Base-by-base conservation (phyloP, 2,888 invertebrate genomes). In the Noctuana brunneofusca region DNA sequence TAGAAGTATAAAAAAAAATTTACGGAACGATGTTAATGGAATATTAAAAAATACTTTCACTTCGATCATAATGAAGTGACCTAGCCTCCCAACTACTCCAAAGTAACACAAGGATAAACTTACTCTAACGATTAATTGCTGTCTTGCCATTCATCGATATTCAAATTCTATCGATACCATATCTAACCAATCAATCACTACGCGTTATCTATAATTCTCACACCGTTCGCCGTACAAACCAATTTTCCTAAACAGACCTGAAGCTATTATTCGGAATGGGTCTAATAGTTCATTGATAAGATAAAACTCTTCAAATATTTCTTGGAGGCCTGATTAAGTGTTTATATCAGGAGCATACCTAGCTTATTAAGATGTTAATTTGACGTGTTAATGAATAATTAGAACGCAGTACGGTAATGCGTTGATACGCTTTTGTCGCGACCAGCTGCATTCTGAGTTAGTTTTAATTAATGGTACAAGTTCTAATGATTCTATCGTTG, bases 261-360 rank as follows among this genome's bases (percentile, higher is more conserved):
- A 71, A 66, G 69, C 75, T 81, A 76, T 81, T 79, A 80, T 77
- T 75, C 69, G 70, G 67, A 80, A 75, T 78, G 74, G 75, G 72
- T 76, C 73, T 75, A 79, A 75, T 75, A 74, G 76, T 70, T 70
- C 60, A 60, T 53, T 66, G 86, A 85, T 87, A 85, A 87, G 86
- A 86, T 84, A 81, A 77, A 54, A 16, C 48, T 43, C 12, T 24
- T 60, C 53, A 60, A 60, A 50, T 56, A 62, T 41, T 49, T 55
- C 38, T 55, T 16, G 2, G 14, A 54, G 16, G 16, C 38, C 20
- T 48, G 24, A 62, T 62, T 49, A 49, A 49, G 53, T 62, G 52
- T 62, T 53, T 53, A 24, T 38, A 50, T 16, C 38, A 38, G 32
- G 30, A 24, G 27, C 35, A 35, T 49, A 30, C 48, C 32, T 32